Evolutionary conservation across 2,888 invertebrate genomes (phyloP).

Genomic region (Lucinisca nassula): DNA sequence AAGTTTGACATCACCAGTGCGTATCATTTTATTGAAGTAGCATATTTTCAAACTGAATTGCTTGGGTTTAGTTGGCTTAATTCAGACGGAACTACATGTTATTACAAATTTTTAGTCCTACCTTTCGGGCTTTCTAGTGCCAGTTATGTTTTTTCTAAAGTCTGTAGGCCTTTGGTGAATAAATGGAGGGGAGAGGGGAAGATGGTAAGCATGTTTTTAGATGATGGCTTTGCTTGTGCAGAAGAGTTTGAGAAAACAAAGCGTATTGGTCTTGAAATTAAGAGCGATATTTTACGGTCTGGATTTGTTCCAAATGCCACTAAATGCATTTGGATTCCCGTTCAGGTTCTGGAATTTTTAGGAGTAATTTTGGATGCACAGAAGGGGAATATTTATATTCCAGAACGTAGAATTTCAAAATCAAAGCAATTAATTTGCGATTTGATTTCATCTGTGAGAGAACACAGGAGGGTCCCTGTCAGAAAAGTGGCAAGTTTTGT

Average conservation of each 20-base stretch:
- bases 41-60: constrained; percentile 31
- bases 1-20: constrained; percentile 48
- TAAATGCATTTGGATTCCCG: constrained; percentile 48
- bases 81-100: not conserved
- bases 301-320: constrained; percentile 49
- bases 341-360: constrained; percentile 37
- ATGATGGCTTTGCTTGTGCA: constrained; percentile 50
- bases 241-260: not conserved
- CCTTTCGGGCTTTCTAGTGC: constrained; percentile 35
- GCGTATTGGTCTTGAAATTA: constrained; percentile 18
- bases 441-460: not conserved
- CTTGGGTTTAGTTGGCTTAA: constrained; percentile 23
- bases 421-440: not conserved
- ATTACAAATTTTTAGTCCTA: constrained; percentile 38
- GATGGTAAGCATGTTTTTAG: constrained; percentile 39
- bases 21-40: constrained; percentile 54
- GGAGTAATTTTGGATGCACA: constrained; percentile 23
- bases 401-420: constrained; percentile 26
- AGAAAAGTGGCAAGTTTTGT: constrained; percentile 47
- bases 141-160: constrained; percentile 42
- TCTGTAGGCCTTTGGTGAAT: constrained; percentile 37
- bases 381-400: constrained; percentile 24
- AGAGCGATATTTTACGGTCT: constrained; percentile 31
- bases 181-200: constrained; percentile 51
- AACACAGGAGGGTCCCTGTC: constrained; percentile 29